phyloP scores from a whole-genome alignment of 2,113 vertebrate species.

The Colistium nudipinnis region DNA sequence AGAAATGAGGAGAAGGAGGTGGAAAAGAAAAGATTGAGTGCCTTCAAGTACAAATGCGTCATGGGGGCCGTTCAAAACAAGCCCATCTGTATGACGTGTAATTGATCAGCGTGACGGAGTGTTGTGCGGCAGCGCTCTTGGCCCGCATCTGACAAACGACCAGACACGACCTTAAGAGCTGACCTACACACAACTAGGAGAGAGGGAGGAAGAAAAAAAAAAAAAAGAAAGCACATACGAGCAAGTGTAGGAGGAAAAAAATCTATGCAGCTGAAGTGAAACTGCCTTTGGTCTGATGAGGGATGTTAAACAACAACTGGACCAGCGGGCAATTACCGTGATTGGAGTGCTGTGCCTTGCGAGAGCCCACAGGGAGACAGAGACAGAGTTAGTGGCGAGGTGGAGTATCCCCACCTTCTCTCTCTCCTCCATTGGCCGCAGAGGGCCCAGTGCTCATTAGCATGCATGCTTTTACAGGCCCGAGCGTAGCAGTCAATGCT shows the following conservation, averaged over 20 bases:
- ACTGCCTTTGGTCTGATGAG: constrained; percentile 73
- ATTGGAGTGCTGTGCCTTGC: constrained; percentile 74
- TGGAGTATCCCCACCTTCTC: constrained; percentile 50
- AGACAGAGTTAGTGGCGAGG: constrained; percentile 53
- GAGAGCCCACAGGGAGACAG: constrained; percentile 50
- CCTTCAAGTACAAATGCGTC: constrained; percentile 65
- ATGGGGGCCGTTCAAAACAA: constrained; percentile 62
- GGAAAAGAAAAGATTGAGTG: constrained; percentile 55
- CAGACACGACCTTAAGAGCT: constrained; percentile 77
- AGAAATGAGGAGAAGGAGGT: constrained; percentile 18
- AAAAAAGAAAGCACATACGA: constrained; percentile 37
- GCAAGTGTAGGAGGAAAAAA: constrained; percentile 61
- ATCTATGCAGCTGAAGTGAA: constrained; percentile 75
- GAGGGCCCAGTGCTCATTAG: constrained; percentile 89
- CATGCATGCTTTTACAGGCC: constrained; percentile 93
- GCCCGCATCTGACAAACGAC: constrained; percentile 78
- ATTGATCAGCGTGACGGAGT: constrained; percentile 77
- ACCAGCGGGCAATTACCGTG: constrained; percentile 78
- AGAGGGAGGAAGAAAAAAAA: neutral
- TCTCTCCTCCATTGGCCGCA: constrained; percentile 74
- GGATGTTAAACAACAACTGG: constrained; percentile 80
- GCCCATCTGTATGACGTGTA: constrained; percentile 72
- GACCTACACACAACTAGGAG: constrained; percentile 71
- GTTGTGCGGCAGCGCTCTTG: constrained; percentile 47
- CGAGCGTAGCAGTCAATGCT: constrained; percentile 90